Conservation (phyloP, 2,888 invertebrate species). For the Protophormia terraenovae region DNA sequence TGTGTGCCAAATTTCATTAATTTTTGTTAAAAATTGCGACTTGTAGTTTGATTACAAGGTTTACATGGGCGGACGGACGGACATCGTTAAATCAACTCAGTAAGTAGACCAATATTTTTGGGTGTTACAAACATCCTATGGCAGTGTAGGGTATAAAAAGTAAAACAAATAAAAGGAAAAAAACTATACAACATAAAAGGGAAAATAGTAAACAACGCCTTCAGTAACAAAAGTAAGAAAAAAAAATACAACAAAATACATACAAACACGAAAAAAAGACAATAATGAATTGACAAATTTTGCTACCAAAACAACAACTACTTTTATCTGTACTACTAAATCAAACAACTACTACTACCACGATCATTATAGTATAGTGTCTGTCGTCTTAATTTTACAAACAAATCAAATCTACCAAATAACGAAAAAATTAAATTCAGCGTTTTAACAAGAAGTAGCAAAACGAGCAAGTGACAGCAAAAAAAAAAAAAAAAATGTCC, state of each 20-base stretch:
- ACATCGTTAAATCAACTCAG: no score
- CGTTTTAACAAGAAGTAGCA: slow-evolving; percentile 61
- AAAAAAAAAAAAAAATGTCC: slow-evolving; percentile 20
- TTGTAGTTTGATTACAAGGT: no score
- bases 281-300: slow-evolving; percentile 71
- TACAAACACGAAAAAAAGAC: slow-evolving; percentile 32
- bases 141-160: no score
- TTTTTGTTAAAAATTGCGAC: no score
- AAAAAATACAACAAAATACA: neutral
- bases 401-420: slow-evolving; percentile 33
- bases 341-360: slow-evolving; percentile 17
- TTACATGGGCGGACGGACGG: no score
- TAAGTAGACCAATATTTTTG: no score
- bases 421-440: slow-evolving; percentile 65
- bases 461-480: slow-evolving; percentile 27
- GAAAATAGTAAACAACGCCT: slow-evolving; percentile 32
- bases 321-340: neutral
- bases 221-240: slow-evolving; percentile 7
- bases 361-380: neutral
- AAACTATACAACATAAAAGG: neutral
- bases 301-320: slow-evolving; percentile 41
- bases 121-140: no score
- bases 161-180: neutral
- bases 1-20: no score
- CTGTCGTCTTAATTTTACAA: slow-evolving; percentile 38